Evolutionary conservation across 2,888 invertebrate genomes (phyloP).

Genomic region (Monochamus alternatus): DNA sequence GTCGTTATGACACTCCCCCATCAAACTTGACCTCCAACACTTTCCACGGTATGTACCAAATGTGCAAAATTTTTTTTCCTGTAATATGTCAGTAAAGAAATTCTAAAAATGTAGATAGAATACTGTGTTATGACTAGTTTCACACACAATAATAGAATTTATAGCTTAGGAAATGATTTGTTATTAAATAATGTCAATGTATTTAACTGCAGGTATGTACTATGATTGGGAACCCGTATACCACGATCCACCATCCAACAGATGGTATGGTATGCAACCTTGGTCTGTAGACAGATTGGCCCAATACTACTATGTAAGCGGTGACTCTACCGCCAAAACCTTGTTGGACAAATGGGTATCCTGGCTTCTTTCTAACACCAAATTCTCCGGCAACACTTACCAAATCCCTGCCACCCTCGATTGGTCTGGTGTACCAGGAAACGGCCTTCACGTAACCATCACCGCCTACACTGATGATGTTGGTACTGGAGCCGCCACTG

Average conservation of each 20-base stretch:
- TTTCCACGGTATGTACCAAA: constrained; percentile 38
- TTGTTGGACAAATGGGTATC: constrained; percentile 53
- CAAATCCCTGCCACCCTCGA: constrained; percentile 45
- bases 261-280: constrained; percentile 50
- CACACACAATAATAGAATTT: too few relatives aligned
- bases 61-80: neutral
- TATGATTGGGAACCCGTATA: constrained; percentile 55
- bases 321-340: constrained; percentile 51
- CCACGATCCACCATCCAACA: constrained; percentile 44
- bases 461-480: constrained; percentile 46
- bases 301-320: constrained; percentile 56
- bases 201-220: constrained; percentile 44
- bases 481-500: constrained; percentile 53
- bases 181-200: neutral
- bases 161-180: too few relatives aligned
- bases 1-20: constrained; percentile 54
- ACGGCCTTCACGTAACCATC: constrained; percentile 46
- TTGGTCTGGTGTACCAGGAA: constrained; percentile 51
- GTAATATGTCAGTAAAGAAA: too few relatives aligned
- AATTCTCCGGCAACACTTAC: constrained; percentile 40
- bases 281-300: constrained; percentile 57
- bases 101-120: too few relatives aligned
- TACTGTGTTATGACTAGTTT: too few relatives aligned
- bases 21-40: constrained; percentile 51
- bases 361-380: constrained; percentile 50